Evolutionary conservation across 2,888 invertebrate species (phyloP).

Genomic region (Meta bourneti): DNA sequence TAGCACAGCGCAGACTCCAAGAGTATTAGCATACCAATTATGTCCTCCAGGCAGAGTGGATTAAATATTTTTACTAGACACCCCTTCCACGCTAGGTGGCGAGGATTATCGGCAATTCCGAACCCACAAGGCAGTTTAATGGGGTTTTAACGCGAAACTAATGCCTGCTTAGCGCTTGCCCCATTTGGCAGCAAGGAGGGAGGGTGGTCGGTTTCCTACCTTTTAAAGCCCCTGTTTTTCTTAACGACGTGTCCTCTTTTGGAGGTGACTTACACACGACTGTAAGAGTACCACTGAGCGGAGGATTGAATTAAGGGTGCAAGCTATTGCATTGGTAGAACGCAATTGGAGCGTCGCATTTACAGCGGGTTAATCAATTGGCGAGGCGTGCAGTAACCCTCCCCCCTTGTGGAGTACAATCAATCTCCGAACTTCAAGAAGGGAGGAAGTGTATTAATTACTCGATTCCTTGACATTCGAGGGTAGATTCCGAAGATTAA

Average conservation of each 20-base stretch:
- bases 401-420: no score
- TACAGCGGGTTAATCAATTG: not conserved
- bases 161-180: slow-evolving; percentile 10
- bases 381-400: not conserved
- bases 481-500: not conserved
- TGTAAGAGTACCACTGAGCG: no score
- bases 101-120: slow-evolving; percentile 28
- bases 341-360: no score
- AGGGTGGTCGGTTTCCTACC: not conserved
- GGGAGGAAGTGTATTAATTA: not conserved
- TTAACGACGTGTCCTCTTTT: not conserved
- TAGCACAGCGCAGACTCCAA: not conserved
- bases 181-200: slow-evolving; percentile 11
- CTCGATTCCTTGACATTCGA: not conserved
- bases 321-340: no score
- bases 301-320: no score
- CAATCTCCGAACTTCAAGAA: not conserved
- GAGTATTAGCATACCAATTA: slow-evolving; percentile 37
- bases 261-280: no score
- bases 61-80: slow-evolving; percentile 15
- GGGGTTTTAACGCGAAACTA: slow-evolving; percentile 49
- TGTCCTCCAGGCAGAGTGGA: not conserved
- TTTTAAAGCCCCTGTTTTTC: not conserved
- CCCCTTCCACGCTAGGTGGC: not conserved
- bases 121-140: slow-evolving; percentile 23